Percentiles rank a stretch among this genome's conserved stretches.
These are phyloP conservation scores for Psilopogon haemacephalus DNA, from an alignment of 2,113 vertebrate species.

Conservation along the genomic window DNA sequence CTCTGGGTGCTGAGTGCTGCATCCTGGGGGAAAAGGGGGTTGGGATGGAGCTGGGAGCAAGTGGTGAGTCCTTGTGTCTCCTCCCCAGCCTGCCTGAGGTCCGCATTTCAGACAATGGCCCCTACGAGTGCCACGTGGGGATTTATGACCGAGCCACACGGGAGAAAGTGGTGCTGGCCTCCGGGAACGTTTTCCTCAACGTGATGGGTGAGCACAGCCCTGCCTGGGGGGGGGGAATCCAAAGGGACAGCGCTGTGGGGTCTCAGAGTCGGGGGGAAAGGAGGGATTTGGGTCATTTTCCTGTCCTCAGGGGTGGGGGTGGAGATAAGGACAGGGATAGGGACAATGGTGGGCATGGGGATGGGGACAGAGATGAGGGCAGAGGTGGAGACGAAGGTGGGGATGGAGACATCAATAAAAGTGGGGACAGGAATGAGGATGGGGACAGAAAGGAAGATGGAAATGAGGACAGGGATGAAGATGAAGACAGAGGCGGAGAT, in stretches of 20 bases:
- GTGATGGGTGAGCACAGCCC: conserved; percentile 85
- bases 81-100: conserved; percentile 88
- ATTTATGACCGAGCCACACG: conserved; percentile 87
- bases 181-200: conserved; percentile 85
- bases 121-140: conserved; percentile 94
- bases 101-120: conserved; percentile 88
- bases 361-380: too few relatives aligned
- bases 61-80: not conserved
- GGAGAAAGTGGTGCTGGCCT: conserved; percentile 89
- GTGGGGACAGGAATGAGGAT: not conserved
- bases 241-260: rapidly evolving
- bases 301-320: too few relatives aligned
- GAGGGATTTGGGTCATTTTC: rapidly evolving
- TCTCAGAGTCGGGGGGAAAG: rapidly evolving
- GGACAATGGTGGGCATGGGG: not conserved
- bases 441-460: not conserved
- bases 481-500: not conserved
- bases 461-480: not conserved
- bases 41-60: not conserved
- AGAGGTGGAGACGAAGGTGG: not conserved
- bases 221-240: rapidly evolving
- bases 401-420: not conserved
- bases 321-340: rapidly evolving
- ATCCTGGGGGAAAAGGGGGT: not conserved
- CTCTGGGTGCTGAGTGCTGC: not conserved